These are phyloP conservation scores for Lampris incognitus DNA, from an alignment of 2,113 vertebrate species.

Conservation along the genomic window DNA sequence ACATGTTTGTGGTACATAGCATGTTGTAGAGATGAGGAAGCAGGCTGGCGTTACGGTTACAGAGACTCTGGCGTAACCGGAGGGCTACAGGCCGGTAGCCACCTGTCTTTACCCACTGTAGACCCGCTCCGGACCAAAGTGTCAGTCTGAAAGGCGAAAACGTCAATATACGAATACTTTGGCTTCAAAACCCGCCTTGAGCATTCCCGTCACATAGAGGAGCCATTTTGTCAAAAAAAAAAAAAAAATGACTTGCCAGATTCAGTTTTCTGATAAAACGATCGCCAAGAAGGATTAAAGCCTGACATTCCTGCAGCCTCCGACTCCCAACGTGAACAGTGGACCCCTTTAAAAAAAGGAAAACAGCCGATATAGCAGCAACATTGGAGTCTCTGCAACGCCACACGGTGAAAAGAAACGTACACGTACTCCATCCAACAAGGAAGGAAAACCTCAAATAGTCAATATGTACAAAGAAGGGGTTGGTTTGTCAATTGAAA, in stretches of 20 bases:
- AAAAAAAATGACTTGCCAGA: background rate
- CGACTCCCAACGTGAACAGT: conserved; percentile 20
- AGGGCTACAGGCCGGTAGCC: background rate
- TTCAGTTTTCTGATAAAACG: background rate
- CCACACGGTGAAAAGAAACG: conserved; percentile 45
- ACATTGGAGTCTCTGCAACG: conserved; percentile 54
- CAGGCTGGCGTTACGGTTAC: background rate
- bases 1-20: background rate
- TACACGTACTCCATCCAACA: conserved; percentile 3
- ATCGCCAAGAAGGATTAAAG: background rate
- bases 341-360: conserved; percentile 1
- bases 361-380: conserved; percentile 68
- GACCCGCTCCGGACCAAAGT: background rate
- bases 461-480: conserved; percentile 71
- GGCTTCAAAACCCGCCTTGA: background rate
- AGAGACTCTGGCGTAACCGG: background rate
- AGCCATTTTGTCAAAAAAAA: background rate
- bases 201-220: background rate
- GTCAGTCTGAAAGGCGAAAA: background rate
- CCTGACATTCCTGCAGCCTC: conserved; percentile 16
- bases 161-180: background rate
- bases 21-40: background rate
- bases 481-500: conserved; percentile 58
- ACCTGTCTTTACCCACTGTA: background rate
- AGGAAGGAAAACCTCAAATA: conserved; percentile 50